A percentile compares a stretch with the other conserved stretches of the same genome.
Conservation (phyloP, 2,888 invertebrate genomes). For the Apantesis nais region DNA sequence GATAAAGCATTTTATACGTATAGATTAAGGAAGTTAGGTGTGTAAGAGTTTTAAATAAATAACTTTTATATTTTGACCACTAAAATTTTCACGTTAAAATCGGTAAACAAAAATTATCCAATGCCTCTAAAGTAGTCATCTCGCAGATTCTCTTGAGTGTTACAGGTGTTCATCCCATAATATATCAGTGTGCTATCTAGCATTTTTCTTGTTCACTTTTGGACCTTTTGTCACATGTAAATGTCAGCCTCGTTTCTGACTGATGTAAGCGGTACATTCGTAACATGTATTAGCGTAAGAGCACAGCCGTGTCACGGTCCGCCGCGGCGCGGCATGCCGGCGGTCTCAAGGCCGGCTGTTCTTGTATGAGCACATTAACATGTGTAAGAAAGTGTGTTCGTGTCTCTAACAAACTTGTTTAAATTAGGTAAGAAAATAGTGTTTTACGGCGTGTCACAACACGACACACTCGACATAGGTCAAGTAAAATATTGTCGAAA, state of each 20-base stretch:
- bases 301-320: conserved; percentile 16
- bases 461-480: background rate
- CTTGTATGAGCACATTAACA: conserved; percentile 11
- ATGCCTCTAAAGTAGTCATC: background rate
- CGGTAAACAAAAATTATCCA: background rate
- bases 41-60: background rate
- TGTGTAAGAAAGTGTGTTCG: conserved; percentile 14
- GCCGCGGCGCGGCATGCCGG: conserved; percentile 8
- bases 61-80: background rate
- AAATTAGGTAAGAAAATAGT: background rate
- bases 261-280: conserved; percentile 21
- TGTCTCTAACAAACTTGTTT: background rate
- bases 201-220: background rate
- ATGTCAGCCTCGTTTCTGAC: background rate
- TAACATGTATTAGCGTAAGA: conserved; percentile 16
- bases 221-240: conserved; percentile 1
- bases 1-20: too few species aligned
- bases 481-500: background rate
- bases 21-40: too few species aligned
- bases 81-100: background rate
- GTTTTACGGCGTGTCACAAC: background rate
- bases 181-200: background rate
- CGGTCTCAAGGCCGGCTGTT: conserved; percentile 20
- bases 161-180: background rate
- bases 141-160: background rate